Evolutionary conservation across 2,113 vertebrate genomes (phyloP).

Genomic region (Pelusios castaneus): DNA sequence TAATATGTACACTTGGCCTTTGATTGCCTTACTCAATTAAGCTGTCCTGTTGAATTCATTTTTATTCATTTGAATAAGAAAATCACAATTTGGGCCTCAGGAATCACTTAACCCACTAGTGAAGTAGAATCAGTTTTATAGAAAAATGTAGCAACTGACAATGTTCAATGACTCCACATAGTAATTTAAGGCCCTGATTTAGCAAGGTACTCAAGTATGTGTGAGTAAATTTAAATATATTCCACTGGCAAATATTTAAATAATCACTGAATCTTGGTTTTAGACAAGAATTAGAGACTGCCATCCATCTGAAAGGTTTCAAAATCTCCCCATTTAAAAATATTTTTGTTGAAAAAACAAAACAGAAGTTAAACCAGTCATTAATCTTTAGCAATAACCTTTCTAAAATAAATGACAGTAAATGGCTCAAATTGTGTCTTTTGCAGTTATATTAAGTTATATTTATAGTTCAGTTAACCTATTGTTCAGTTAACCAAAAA

Average conservation of each 20-base stretch:
- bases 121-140: background rate
- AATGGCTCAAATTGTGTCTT: background rate
- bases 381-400: background rate
- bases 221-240: background rate
- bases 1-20: background rate
- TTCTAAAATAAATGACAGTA: background rate
- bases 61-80: background rate
- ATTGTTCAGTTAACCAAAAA: too few species aligned
- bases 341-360: background rate
- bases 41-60: background rate
- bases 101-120: background rate
- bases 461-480: background rate
- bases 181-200: background rate
- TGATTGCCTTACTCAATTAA: background rate
- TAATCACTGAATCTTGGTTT: rapidly evolving
- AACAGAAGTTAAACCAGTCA: background rate
- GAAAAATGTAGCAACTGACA: background rate
- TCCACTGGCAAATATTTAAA: background rate
- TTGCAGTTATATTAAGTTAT: background rate
- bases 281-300: background rate
- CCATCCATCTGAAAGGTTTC: background rate
- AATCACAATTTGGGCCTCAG: rapidly evolving
- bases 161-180: background rate
- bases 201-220: background rate
- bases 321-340: background rate